Conservation (phyloP, 2,797 vertebrate genomes). For the Emydoidea blandingii region DNA sequence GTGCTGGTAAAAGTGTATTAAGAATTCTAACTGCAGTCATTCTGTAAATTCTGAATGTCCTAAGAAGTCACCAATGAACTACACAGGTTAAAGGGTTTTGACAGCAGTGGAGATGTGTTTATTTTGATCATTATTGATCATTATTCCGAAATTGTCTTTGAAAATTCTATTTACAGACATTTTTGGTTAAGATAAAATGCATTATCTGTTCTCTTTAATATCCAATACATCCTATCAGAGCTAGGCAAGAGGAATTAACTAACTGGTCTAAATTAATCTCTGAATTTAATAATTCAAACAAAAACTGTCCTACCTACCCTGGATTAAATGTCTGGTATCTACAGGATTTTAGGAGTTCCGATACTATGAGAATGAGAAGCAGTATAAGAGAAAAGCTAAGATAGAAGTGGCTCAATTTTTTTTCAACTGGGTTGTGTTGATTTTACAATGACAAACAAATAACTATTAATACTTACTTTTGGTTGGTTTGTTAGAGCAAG, state of each 20-base stretch:
- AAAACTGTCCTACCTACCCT: neutral
- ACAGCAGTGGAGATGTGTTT: neutral
- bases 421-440: neutral
- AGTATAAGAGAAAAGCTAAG: neutral
- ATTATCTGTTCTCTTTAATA: neutral
- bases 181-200: neutral
- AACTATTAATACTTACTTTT: neutral
- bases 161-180: neutral
- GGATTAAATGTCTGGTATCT: neutral
- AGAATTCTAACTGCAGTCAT: neutral
- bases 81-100: neutral
- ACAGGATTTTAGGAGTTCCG: rapidly evolving
- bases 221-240: neutral
- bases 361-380: neutral
- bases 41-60: neutral
- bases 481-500: conserved; percentile 80
- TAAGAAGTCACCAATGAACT: neutral
- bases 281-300: neutral
- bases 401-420: neutral
- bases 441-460: rapidly evolving
- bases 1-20: neutral
- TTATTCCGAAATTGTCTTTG: neutral
- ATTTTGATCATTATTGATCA: neutral
- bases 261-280: neutral
- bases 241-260: neutral